phyloP scores from a whole-genome alignment of 2,113 vertebrate species.

The Piprites chloris region DNA sequence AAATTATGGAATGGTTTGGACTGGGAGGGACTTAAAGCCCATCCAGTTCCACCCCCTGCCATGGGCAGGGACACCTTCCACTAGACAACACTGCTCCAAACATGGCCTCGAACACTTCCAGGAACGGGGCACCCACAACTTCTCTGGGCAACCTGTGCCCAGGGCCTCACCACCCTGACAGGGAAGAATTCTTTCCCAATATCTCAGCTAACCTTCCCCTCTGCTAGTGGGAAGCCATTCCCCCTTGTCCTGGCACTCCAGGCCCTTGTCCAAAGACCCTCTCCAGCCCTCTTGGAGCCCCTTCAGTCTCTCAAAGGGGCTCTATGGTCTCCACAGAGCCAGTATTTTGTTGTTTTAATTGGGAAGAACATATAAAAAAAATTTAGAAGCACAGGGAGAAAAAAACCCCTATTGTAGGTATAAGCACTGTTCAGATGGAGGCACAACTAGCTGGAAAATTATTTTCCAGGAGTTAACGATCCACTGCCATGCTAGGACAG shows the following conservation, averaged over 20 bases:
- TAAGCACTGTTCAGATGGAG: not conserved
- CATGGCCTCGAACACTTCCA: not conserved
- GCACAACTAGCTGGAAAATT: not conserved
- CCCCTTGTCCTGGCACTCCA: not conserved
- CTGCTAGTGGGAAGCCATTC: not conserved
- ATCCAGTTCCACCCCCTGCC: not conserved
- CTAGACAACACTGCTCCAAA: accelerated
- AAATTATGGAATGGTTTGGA: not conserved
- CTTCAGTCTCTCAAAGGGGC: not conserved
- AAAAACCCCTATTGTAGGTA: not conserved
- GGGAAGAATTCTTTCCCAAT: not conserved
- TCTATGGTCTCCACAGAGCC: not conserved
- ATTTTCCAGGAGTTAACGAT: not conserved
- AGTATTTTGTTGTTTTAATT: not conserved
- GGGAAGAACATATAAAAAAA: not conserved
- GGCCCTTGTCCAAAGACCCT: not conserved
- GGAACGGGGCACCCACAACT: not conserved
- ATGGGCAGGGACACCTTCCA: not conserved
- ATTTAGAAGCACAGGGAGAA: not conserved
- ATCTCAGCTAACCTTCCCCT: not conserved
- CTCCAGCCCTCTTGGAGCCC: not conserved
- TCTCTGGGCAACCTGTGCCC: not conserved
- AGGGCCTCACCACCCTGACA: not conserved
- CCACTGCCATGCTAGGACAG: not conserved
- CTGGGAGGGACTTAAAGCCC: not conserved